phyloP scores from a whole-genome alignment of 2,113 vertebrate species.

The Phasianus colchicus region DNA sequence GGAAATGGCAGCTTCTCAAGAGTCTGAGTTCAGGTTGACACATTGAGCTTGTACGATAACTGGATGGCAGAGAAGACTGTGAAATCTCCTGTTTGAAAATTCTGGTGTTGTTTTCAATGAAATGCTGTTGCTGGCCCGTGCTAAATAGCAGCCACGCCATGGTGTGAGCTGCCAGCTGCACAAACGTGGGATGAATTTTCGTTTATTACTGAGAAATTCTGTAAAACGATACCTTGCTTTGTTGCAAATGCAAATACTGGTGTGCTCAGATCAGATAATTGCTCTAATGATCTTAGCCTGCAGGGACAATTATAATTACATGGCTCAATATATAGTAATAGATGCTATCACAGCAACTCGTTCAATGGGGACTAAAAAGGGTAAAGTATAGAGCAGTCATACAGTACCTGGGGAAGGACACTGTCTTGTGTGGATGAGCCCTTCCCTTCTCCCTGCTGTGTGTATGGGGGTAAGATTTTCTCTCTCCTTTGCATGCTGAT shows the following conservation, averaged over 20 bases:
- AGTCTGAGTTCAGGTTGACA: conserved; percentile 1
- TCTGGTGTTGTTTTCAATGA: background rate
- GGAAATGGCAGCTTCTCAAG: conserved; percentile 20
- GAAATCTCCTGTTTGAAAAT: background rate
- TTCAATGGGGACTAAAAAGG: background rate
- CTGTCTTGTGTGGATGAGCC: background rate
- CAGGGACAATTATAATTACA: conserved; percentile 24
- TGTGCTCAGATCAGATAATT: conserved; percentile 44
- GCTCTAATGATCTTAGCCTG: conserved; percentile 38
- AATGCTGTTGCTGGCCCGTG: background rate
- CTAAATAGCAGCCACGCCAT: background rate
- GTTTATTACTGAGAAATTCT: background rate
- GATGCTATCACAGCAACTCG: background rate
- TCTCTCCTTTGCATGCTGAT: background rate
- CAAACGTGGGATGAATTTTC: background rate
- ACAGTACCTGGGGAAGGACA: background rate
- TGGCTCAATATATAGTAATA: background rate
- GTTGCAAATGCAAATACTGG: background rate
- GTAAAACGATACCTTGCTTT: background rate
- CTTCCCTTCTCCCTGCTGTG: background rate
- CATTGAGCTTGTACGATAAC: background rate
- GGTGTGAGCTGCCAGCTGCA: conserved; percentile 20
- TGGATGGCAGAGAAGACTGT: conserved; percentile 5
- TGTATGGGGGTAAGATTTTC: background rate
- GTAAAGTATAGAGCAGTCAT: background rate